These are phyloP conservation scores for Hesperia comma DNA, from an alignment of 2,888 invertebrate species.

Conservation along the genomic window DNA sequence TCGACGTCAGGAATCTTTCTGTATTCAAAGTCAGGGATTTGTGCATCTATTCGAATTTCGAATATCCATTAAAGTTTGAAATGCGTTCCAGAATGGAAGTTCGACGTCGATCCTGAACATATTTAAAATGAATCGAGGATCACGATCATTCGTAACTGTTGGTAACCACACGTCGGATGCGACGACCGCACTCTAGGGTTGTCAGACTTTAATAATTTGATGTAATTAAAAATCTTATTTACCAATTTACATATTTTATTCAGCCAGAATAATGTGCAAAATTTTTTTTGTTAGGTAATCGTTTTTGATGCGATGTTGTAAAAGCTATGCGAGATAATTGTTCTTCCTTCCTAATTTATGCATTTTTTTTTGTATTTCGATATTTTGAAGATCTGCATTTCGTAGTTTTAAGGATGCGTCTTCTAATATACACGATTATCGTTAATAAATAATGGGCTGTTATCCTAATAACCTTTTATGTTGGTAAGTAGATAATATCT, in stretches of 20 bases:
- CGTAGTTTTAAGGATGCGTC: too few relatives aligned
- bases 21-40: conserved; percentile 20
- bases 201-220: not conserved
- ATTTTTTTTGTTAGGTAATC: too few relatives aligned
- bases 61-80: conserved; percentile 24
- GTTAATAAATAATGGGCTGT: too few relatives aligned
- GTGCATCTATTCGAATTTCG: conserved; percentile 3
- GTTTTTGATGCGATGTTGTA: not conserved
- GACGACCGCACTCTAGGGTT: conserved; percentile 21
- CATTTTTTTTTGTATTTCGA: too few relatives aligned
- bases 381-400: too few relatives aligned
- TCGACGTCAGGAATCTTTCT: conserved; percentile 20
- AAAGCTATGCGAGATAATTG: not conserved
- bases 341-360: too few relatives aligned
- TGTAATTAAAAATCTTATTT: not conserved
- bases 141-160: conserved; percentile 33
- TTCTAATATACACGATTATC: too few relatives aligned
- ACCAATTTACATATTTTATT: too few relatives aligned
- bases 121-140: conserved; percentile 31
- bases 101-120: conserved; percentile 11
- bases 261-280: too few relatives aligned
- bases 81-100: conserved; percentile 34
- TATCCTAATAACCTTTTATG: too few relatives aligned
- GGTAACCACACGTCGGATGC: conserved; percentile 32
- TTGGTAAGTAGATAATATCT: too few relatives aligned